Evolutionary conservation across 2,113 vertebrate genomes (phyloP).

Genomic region (Hassar affinis): DNA sequence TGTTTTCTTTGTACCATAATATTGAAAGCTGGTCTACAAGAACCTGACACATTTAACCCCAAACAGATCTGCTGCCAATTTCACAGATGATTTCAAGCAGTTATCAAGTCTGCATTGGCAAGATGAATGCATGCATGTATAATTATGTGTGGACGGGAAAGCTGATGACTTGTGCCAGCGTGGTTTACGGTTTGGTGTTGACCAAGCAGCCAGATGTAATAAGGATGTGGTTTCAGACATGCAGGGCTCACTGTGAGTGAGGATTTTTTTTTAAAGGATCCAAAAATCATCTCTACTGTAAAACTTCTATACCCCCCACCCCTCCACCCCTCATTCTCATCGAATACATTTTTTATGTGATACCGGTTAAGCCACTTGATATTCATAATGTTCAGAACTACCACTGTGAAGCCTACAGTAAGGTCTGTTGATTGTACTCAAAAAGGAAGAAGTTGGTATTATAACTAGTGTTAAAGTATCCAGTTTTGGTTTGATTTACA

Average conservation of each 20-base stretch:
- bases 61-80: conserved; percentile 38
- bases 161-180: conserved; percentile 46
- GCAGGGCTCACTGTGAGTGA: background rate
- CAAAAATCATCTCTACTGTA: background rate
- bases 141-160: conserved; percentile 48
- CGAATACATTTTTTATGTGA: background rate
- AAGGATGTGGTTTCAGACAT: conserved; percentile 52
- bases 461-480: background rate
- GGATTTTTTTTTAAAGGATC: background rate
- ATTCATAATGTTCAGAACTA: background rate
- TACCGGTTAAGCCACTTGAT: background rate
- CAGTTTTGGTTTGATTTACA: background rate
- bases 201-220: conserved; percentile 47
- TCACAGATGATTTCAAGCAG: conserved; percentile 46
- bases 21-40: conserved; percentile 27
- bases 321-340: background rate
- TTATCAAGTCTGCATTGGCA: conserved; percentile 44
- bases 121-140: conserved; percentile 38
- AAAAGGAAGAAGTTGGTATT: background rate
- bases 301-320: background rate
- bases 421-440: background rate
- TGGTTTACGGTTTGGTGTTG: conserved; percentile 49
- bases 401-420: background rate
- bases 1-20: conserved; percentile 28
- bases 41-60: conserved; percentile 27